phyloP scores from a whole-genome alignment of 2,888 invertebrate genomes.

The Pantelozetes paolii region DNA sequence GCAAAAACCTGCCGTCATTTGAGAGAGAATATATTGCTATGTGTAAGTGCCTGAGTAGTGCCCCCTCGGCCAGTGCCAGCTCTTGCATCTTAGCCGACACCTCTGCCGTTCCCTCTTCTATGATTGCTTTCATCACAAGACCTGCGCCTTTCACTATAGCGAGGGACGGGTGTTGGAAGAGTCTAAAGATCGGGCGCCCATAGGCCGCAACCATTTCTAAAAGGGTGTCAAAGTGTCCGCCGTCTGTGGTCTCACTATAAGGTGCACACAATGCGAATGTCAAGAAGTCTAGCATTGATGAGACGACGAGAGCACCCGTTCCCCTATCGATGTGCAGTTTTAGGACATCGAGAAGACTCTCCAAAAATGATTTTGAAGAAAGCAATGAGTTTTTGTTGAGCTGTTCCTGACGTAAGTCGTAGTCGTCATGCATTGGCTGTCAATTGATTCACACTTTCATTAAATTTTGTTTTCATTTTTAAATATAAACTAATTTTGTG shows the following conservation, averaged over 20 bases:
- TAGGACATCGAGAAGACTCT: conserved; percentile 69
- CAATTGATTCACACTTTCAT: conserved; percentile 32
- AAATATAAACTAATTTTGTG: too few relatives aligned
- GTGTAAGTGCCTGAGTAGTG: conserved; percentile 83
- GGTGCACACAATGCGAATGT: conserved; percentile 97
- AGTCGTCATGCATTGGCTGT: conserved; percentile 86
- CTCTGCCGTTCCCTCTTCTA: conserved; percentile 91
- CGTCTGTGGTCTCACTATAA: conserved; percentile 97
- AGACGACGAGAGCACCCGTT: conserved; percentile 90
- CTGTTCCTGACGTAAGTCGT: conserved; percentile 94
- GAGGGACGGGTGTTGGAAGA: conserved; percentile 93
- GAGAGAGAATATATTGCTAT: conserved; percentile 80
- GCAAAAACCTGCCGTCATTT: conserved; percentile 69
- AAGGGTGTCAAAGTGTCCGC: conserved; percentile 86
- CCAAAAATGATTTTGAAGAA: conserved; percentile 82
- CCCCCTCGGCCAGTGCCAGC: conserved; percentile 91
- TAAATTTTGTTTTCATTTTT: too few relatives aligned
- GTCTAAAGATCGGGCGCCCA: conserved; percentile 81
- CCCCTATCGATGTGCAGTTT: conserved; percentile 54
- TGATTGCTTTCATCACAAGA: conserved; percentile 90
- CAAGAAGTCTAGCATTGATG: conserved; percentile 95
- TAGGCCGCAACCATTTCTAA: conserved; percentile 88
- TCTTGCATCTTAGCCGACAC: conserved; percentile 92
- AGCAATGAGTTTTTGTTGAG: conserved; percentile 93
- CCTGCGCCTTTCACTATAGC: conserved; percentile 98